phyloP scores from a whole-genome alignment of 2,113 vertebrate genomes.

The Varanus salvator region DNA sequence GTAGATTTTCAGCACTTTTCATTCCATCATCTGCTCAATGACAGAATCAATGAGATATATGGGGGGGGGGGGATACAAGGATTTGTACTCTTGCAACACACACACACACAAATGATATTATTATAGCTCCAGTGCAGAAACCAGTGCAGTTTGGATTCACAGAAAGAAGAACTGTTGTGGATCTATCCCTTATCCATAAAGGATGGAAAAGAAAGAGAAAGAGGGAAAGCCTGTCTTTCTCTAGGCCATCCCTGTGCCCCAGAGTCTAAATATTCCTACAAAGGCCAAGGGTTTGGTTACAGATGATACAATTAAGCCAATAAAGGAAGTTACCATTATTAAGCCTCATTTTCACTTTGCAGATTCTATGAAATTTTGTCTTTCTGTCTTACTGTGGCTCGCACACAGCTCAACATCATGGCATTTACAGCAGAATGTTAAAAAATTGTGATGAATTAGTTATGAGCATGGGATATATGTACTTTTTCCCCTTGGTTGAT shows the following conservation, averaged over 20 bases:
- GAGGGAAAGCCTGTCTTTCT: constrained; percentile 36
- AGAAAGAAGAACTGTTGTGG: no score
- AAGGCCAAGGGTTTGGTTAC: constrained; percentile 46
- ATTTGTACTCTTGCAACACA: no score
- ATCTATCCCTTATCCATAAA: background rate
- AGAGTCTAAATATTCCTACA: constrained; percentile 27
- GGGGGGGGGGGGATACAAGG: no score
- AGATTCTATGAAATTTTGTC: constrained; percentile 5
- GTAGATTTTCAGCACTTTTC: no score
- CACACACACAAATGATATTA: no score
- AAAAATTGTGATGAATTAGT: constrained; percentile 60
- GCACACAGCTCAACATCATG: constrained; percentile 6
- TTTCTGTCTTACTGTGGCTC: constrained; percentile 23
- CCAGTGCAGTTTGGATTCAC: no score
- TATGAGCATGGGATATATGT: constrained; percentile 52
- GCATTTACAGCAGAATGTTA: constrained; percentile 25
- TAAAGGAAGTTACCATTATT: constrained; percentile 49
- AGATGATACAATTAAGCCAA: constrained; percentile 49
- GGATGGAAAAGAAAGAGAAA: constrained; percentile 33
- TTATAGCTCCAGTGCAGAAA: no score
- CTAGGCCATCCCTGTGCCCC: constrained; percentile 23
- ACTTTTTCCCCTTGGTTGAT: constrained; percentile 60
- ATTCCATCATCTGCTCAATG: no score
- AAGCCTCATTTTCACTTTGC: constrained; percentile 46
- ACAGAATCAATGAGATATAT: no score